These are phyloP conservation scores for Pteronura brasiliensis DNA, from an alignment of 2,113 vertebrate species.

Conservation along the genomic window DNA sequence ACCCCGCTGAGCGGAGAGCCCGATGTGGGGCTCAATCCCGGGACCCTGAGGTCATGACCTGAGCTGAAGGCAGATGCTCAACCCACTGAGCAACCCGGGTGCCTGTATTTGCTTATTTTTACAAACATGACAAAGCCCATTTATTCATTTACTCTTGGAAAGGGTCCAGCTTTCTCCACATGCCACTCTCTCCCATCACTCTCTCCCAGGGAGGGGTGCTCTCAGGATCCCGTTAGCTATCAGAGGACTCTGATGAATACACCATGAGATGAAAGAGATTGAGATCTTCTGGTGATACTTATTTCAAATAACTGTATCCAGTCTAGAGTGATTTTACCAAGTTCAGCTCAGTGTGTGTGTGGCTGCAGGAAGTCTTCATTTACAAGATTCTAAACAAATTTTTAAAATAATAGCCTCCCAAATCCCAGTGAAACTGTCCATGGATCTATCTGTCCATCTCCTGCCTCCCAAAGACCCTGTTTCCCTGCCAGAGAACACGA, in stretches of 20 bases:
- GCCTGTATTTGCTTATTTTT: background rate
- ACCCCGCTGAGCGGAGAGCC: background rate
- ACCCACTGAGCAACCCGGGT: background rate
- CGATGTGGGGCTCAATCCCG: fast-evolving
- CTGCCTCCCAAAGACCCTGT: background rate
- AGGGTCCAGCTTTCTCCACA: background rate
- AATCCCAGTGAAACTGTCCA: background rate
- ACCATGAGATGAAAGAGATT: background rate
- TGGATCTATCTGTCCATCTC: background rate
- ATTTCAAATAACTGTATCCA: background rate
- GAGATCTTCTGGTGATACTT: background rate
- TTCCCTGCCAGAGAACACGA: background rate
- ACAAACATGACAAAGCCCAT: background rate
- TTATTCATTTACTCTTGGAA: background rate
- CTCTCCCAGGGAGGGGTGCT: background rate
- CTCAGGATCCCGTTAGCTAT: background rate
- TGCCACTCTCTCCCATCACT: background rate
- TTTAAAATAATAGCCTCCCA: background rate
- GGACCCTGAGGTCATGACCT: background rate
- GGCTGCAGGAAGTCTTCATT: background rate
- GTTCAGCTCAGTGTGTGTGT: background rate
- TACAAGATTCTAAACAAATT: background rate
- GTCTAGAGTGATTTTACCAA: background rate
- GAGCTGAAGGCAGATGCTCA: background rate
- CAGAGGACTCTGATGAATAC: background rate